phyloP scores from a whole-genome alignment of 2,113 vertebrate genomes.

The Notarius lentiginosus region DNA sequence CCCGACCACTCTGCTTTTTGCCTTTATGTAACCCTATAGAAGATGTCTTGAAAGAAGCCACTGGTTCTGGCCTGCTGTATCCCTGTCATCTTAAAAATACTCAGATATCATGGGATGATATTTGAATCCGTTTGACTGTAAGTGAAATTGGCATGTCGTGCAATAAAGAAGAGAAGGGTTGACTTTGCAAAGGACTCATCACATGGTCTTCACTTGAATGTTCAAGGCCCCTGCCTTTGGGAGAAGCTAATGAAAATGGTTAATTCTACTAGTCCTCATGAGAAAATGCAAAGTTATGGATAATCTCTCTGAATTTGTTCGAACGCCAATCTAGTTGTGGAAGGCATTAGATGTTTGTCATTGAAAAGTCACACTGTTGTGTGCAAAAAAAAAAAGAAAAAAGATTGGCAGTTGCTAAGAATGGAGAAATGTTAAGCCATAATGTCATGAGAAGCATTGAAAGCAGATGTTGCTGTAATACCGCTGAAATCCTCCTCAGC shows the following conservation, averaged over 20 bases:
- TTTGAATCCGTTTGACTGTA: slow-evolving; percentile 58
- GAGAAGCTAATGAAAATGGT: slow-evolving; percentile 15
- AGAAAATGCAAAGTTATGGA: slow-evolving; percentile 10
- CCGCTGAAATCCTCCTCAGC: not conserved
- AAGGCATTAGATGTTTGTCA: not conserved
- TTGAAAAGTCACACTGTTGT: slow-evolving; percentile 12
- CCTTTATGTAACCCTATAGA: slow-evolving; percentile 61
- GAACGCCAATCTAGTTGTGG: not conserved
- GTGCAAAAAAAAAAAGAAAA: not conserved
- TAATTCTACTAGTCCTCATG: slow-evolving; percentile 4
- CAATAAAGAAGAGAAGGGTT: slow-evolving; percentile 67
- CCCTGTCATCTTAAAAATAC: slow-evolving; percentile 52
- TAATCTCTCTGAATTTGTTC: not conserved
- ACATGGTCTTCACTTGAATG: not conserved
- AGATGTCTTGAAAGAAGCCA: slow-evolving; percentile 54
- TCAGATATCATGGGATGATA: slow-evolving; percentile 53
- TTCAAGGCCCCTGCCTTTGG: not conserved
- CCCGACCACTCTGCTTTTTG: slow-evolving; percentile 51
- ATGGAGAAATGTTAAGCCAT: not conserved
- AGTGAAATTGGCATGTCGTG: slow-evolving; percentile 55
- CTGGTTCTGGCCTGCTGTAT: slow-evolving; percentile 54
- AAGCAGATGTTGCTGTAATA: slow-evolving; percentile 12
- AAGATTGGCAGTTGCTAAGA: not conserved
- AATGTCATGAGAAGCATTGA: not conserved
- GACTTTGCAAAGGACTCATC: slow-evolving; percentile 44